Conservation (phyloP, 2,113 vertebrate species). For the Vulpes vulpes region DNA sequence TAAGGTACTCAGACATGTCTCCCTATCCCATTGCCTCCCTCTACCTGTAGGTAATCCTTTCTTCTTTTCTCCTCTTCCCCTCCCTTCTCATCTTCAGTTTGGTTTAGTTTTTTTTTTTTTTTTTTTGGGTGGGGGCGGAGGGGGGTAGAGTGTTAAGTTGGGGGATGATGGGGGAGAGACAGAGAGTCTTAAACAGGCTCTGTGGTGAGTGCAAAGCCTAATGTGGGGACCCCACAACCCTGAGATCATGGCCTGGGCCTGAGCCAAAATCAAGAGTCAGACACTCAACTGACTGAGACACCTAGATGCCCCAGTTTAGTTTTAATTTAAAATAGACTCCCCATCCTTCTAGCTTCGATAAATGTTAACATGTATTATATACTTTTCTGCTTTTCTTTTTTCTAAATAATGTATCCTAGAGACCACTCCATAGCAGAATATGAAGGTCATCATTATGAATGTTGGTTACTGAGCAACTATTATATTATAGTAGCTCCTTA, state of each 20-base stretch:
- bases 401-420: background rate
- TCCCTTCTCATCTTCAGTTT: background rate
- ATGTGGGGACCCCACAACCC: too few species aligned
- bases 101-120: background rate
- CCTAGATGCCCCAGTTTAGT: background rate
- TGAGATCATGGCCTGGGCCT: too few species aligned
- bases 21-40: background rate
- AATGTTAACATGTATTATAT: background rate
- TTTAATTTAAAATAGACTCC: background rate
- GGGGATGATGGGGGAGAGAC: background rate
- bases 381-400: background rate
- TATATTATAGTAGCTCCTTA: background rate
- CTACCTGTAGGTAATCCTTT: background rate
- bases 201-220: too few species aligned
- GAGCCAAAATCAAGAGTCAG: too few species aligned
- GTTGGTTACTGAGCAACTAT: background rate
- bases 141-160: too few species aligned
- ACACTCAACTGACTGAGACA: too few species aligned
- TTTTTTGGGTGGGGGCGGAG: too few species aligned
- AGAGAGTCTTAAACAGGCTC: too few species aligned
- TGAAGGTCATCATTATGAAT: background rate
- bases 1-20: background rate
- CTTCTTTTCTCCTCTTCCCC: background rate
- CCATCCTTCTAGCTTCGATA: background rate
- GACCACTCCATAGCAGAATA: background rate